phyloP scores from a whole-genome alignment of 2,113 vertebrate genomes.

The Gorsachius goisagi region DNA sequence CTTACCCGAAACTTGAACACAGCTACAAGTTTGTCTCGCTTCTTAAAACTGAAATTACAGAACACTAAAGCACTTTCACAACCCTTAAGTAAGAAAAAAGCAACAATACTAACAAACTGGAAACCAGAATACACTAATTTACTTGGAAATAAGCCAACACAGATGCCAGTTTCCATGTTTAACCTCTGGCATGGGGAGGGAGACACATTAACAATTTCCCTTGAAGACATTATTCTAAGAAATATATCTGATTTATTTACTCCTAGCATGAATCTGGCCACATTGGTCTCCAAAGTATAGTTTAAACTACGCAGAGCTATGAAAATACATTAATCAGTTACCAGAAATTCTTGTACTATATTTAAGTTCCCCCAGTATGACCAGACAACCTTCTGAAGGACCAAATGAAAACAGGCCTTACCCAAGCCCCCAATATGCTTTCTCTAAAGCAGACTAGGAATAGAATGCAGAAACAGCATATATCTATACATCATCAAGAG shows the following conservation, averaged over 20 bases:
- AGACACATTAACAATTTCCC: background rate
- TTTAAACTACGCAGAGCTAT: background rate
- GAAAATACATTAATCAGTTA: background rate
- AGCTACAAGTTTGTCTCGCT: background rate
- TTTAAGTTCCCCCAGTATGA: background rate
- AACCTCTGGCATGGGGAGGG: background rate
- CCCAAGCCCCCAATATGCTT: background rate
- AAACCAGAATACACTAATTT: background rate
- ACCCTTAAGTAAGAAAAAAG: background rate
- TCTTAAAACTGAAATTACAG: background rate
- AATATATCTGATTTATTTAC: background rate
- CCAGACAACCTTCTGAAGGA: background rate
- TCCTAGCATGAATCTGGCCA: background rate
- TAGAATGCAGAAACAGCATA: background rate
- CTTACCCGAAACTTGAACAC: background rate
- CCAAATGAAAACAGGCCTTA: background rate
- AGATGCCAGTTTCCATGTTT: background rate
- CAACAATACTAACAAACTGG: background rate
- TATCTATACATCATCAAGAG: fast-evolving
- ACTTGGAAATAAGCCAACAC: background rate
- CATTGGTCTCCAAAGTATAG: background rate
- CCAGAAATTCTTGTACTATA: background rate
- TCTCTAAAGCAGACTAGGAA: background rate
- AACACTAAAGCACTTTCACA: background rate
- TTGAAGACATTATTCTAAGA: background rate